Evolutionary conservation across 2,113 vertebrate genomes (phyloP).

Genomic region (Rhinolophus ferrumequinum): DNA sequence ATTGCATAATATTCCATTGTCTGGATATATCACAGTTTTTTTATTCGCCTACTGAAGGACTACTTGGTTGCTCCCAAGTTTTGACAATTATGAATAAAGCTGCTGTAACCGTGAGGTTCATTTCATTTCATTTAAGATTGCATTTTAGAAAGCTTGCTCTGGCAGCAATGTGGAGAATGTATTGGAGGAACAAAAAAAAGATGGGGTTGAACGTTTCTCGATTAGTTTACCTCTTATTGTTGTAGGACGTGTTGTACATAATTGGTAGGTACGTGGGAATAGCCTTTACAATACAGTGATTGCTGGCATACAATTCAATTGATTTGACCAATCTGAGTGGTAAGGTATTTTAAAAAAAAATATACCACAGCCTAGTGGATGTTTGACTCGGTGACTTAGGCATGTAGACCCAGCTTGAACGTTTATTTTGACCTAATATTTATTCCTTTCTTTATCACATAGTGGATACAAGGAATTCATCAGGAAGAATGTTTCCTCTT

Average conservation of each 20-base stretch:
- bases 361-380: background rate
- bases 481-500: background rate
- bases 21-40: background rate
- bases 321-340: background rate
- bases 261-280: background rate
- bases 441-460: background rate
- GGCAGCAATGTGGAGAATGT: background rate
- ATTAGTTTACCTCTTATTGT: background rate
- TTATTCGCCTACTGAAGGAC: background rate
- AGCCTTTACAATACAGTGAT: background rate
- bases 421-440: background rate
- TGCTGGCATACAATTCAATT: background rate
- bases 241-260: background rate
- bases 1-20: background rate
- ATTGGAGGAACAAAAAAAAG: background rate
- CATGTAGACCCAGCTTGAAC: background rate
- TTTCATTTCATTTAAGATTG: background rate
- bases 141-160: background rate
- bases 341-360: slow-evolving; percentile 7
- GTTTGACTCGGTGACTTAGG: background rate
- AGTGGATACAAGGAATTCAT: background rate
- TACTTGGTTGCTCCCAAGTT: background rate
- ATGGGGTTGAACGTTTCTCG: background rate
- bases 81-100: background rate
- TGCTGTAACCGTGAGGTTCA: background rate